These are phyloP conservation scores for Oryctolagus cuniculus DNA, from an alignment of 2,113 vertebrate species.

Conservation along the genomic window mOryCun1.1 NC_091445.1:83378501-83379000, in stretches of 20 bases:
- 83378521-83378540: too few relatives aligned
- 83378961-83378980: background rate
- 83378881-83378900: background rate
- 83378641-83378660: too few relatives aligned
- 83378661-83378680: background rate
- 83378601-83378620: too few relatives aligned
- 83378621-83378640: too few relatives aligned
- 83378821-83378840: background rate
- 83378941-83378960: background rate
- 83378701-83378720: background rate
- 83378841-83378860: background rate
- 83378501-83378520: too few relatives aligned
- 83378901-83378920: background rate
- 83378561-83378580: too few relatives aligned
- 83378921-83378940: background rate
- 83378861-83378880: background rate
- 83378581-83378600: too few relatives aligned
- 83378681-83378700: background rate
- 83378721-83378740: background rate
- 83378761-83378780: slow-evolving; percentile 6
- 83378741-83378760: slow-evolving; percentile 47
- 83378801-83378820: background rate
- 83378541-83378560: too few relatives aligned
- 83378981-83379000: background rate
- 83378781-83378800: background rate